Evolutionary conservation across 1,140 invertebrate species (phyloP), one percentile per base, ranked within the genome.

Genomic region (Macrotrachela quadricornifera): DNA sequence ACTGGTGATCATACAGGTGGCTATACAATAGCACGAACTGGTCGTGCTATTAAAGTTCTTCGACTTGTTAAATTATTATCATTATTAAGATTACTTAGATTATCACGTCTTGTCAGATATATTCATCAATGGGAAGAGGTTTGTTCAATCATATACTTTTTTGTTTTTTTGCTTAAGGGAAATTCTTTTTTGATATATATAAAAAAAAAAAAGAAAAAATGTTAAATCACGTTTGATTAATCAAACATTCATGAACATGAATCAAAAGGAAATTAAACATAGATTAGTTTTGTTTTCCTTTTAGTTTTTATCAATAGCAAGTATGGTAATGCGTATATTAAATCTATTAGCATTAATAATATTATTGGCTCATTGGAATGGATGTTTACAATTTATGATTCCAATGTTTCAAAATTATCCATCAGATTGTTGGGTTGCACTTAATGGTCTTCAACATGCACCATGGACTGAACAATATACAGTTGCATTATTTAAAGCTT

Each of bases 51-150:
- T 58, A 79, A 88, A 64, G 95, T 95, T 71, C 77, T 96, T 59
- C 79, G 88, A 65, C 79, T 95, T 70, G 88, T 87, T 60, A 95
- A 95, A 74, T 78, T 96, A 64, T 77, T 96, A 59, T 91, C 85
- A 64, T 75, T 96, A 66, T 83, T 96, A 62, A 78, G 88, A 65
- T 77, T 96, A 62, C 78, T 96, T 59, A 78, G 90, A 60, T 76
- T 96, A 47, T 94, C 87, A 61, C 78, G 90, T 67, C 79, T 96
- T 61, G 87, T 95, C 61, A 80, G 90, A 71, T 96, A 95, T 71
- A 88, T 95, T 59, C 91, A 84, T 68, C 88, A 94, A 77, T 96
- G 88, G 87, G 87, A 95, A 78, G 90, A 95, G 81, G 88, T 95
- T 38, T 15, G 43, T 4, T 4, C 8, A n/a, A 30, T 4, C 2